Evolutionary conservation across 2,888 invertebrate genomes (phyloP), one percentile per base, ranked within the genome.

Genomic region (Trichacis sp.): DNA sequence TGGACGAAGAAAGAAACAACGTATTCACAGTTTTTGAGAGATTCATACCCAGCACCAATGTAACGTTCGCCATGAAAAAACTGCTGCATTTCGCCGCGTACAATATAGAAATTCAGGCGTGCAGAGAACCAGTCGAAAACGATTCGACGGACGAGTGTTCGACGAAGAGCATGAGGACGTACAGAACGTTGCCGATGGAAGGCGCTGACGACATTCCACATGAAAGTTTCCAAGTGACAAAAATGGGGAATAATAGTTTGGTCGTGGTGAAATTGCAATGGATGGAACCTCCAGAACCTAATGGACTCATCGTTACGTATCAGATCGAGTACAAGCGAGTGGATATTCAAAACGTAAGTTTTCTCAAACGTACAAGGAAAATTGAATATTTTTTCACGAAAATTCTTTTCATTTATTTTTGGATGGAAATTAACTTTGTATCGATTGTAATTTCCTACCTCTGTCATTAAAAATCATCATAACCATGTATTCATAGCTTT

Each of bases 231-330:
- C 70, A 70, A 43, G 20, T 77, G 3, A 69, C 54, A 4, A 73
- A 66, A 30, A 70, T 73, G 15, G 72, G 76, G 6, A 77, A 77
- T 19, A 83, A 81, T 62, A 88, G 85, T 64, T 76, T 83, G 17
- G 88, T 88, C 0, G 88, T 87, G 71, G 89, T 93, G 11, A 89
- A 89, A 46, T 85, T 95, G 1, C 87, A 86, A 19, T 98, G 98
- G 98, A 86, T 88, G 1, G 91, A 93, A 71, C 97, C 98, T 0
- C 73, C 80, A 17, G 86, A 90, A 66, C 97, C 98, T 0, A 98
- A 98, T 83, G 96, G 98, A 1, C 88, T 93, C 61, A 91, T 97
- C 45, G 89, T 95, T 40, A 91, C 92, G 0, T 98, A 97, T 84
- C 89, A 91, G 66, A 90, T 97, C 52, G 89, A 91, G 70, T 94